Percentiles rank a stretch among this genome's conserved stretches.
These are phyloP conservation scores for Masnerella sp. DNA, from an alignment of 2,888 invertebrate genomes.

Conservation along the genomic window DNA sequence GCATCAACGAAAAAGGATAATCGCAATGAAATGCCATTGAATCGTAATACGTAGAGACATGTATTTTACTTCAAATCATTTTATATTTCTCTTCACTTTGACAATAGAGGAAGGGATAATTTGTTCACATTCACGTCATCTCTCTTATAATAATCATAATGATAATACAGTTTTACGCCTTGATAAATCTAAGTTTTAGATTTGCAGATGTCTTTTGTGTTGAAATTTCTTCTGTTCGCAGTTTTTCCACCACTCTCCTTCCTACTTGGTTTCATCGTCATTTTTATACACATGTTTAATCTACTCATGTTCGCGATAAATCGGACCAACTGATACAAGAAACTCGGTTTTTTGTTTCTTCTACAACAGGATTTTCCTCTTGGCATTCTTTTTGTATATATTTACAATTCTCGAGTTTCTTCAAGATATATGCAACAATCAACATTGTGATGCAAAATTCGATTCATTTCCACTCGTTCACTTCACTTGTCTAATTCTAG, in stretches of 20 bases:
- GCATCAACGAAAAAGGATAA: conserved; percentile 68
- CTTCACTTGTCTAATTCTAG: conserved; percentile 81
- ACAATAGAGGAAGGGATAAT: conserved; percentile 52
- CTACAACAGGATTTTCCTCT: conserved; percentile 31
- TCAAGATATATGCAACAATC: conserved; percentile 65
- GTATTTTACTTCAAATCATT: conserved; percentile 50
- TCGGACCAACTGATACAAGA: conserved; percentile 45
- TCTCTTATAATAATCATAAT: conserved; percentile 35
- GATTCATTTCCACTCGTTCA: conserved; percentile 11
- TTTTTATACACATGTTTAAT: conserved; percentile 43
- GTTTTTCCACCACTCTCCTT: conserved; percentile 5
- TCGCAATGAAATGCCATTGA: conserved; percentile 70
- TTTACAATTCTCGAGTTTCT: conserved; percentile 72
- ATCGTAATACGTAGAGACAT: conserved; percentile 71
- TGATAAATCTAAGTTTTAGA: conserved; percentile 42
- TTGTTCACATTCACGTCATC: background rate
- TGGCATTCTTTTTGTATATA: conserved; percentile 68
- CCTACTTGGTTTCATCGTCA: conserved; percentile 1
- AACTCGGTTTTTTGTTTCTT: too few relatives aligned
- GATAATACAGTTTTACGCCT: conserved; percentile 1
- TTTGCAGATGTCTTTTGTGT: conserved; percentile 28
- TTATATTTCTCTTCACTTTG: conserved; percentile 67
- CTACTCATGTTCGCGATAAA: conserved; percentile 33
- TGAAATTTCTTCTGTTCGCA: conserved; percentile 46
- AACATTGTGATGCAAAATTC: conserved; percentile 63